Percentiles rank a stretch among this genome's conserved stretches.
phyloP scores from a whole-genome alignment of 2,797 vertebrate species.

The Trematocara caparti region DNA sequence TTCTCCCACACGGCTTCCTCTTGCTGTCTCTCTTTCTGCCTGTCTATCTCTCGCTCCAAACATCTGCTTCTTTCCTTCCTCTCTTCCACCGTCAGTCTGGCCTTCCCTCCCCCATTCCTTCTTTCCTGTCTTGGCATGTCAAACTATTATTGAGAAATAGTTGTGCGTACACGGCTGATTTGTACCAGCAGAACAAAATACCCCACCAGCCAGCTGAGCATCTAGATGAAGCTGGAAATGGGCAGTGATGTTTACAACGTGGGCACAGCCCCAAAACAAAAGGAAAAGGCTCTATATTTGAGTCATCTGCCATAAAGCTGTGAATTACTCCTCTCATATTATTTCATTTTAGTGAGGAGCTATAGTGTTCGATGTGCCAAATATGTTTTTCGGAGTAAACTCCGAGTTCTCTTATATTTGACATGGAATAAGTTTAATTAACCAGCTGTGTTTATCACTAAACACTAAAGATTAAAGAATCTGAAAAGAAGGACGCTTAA shows the following conservation, averaged over 20 bases:
- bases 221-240: neutral
- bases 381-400: neutral
- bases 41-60: neutral
- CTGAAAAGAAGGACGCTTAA: neutral
- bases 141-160: conserved; percentile 37
- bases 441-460: neutral
- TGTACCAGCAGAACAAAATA: conserved; percentile 4
- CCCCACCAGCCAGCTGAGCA: neutral
- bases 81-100: neutral
- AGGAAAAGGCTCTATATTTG: neutral
- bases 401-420: neutral
- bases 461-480: neutral
- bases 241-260: neutral
- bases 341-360: neutral
- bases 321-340: neutral
- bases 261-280: neutral
- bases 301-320: neutral
- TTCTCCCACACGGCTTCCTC: neutral
- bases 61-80: neutral
- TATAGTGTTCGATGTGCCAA: neutral
- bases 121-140: conserved; percentile 50
- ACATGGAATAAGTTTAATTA: neutral
- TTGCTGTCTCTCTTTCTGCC: neutral
- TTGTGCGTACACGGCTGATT: conserved; percentile 17
- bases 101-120: neutral